phyloP scores from a whole-genome alignment of 2,888 invertebrate genomes.

The Drosophila sordidapex region DNA sequence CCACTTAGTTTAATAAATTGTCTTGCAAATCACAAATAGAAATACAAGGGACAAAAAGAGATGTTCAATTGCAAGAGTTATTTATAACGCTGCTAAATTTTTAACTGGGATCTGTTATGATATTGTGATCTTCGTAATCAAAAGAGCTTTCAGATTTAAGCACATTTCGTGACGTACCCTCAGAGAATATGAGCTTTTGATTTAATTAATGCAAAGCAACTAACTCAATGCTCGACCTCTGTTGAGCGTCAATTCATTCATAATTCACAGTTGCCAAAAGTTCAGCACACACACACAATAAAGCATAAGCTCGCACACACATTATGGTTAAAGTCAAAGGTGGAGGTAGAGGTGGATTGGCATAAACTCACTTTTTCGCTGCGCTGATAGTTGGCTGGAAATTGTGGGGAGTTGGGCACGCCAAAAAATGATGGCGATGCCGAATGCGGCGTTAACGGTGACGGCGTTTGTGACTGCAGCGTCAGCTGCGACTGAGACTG shows the following conservation, averaged over 20 bases:
- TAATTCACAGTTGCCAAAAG: slow-evolving; percentile 11
- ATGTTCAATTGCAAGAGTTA: neutral
- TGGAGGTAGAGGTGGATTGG: slow-evolving; percentile 3
- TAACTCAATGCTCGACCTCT: slow-evolving; percentile 4
- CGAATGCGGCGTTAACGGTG: slow-evolving; percentile 61
- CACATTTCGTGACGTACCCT: neutral
- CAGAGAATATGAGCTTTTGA: slow-evolving; percentile 7
- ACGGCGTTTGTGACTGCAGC: slow-evolving; percentile 50
- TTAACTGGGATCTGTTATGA: neutral
- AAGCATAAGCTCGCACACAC: neutral
- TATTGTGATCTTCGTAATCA: too few species aligned
- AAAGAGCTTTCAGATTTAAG: neutral
- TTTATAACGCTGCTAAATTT: neutral
- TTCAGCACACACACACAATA: slow-evolving; percentile 1
- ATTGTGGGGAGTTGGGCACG: slow-evolving; percentile 66
- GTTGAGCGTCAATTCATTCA: slow-evolving; percentile 9
- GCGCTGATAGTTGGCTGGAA: slow-evolving; percentile 81
- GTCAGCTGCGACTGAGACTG: slow-evolving; percentile 39
- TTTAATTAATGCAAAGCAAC: slow-evolving; percentile 5
- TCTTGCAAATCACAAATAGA: neutral
- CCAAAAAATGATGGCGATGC: slow-evolving; percentile 67
- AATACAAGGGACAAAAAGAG: neutral
- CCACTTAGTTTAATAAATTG: slow-evolving; percentile 2
- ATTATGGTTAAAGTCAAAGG: neutral
- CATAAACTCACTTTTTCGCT: slow-evolving; percentile 82